phyloP scores from a whole-genome alignment of 2,888 invertebrate genomes.

The Phengaris alcon region DNA sequence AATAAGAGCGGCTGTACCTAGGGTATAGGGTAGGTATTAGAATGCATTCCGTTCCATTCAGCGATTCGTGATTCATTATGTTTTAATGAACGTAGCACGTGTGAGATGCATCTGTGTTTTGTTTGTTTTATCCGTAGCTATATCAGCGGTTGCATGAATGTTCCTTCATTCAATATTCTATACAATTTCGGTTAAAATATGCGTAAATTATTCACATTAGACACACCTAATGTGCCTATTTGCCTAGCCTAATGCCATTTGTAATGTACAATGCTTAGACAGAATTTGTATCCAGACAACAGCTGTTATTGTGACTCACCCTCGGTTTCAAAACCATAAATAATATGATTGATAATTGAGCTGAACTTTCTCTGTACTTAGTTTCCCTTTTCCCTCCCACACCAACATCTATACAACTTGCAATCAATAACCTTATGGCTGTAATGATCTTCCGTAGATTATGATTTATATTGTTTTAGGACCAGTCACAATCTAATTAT shows the following conservation, averaged over 20 bases:
- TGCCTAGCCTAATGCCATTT: background rate
- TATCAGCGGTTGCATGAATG: too few relatives aligned
- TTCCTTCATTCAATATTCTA: too few relatives aligned
- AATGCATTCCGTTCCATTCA: constrained; percentile 36
- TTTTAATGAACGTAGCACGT: constrained; percentile 24
- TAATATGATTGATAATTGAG: constrained; percentile 13
- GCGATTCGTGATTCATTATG: constrained; percentile 34
- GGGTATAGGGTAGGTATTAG: background rate
- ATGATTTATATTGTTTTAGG: background rate
- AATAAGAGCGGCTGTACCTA: constrained; percentile 43
- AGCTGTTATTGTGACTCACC: background rate
- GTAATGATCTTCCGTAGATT: background rate
- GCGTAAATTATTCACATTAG: background rate
- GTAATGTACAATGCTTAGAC: background rate
- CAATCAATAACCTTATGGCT: background rate
- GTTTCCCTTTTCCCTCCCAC: constrained; percentile 22
- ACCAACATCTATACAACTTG: background rate
- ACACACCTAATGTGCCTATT: background rate
- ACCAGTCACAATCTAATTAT: too few relatives aligned
- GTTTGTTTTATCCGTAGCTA: background rate
- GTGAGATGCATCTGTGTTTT: background rate
- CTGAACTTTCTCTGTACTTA: constrained; percentile 18
- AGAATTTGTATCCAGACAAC: background rate
- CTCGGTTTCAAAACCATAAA: constrained; percentile 9
- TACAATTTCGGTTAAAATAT: background rate